Conservation (phyloP, 2,888 invertebrate species). For the Pseudolycoriella hygida region DNA sequence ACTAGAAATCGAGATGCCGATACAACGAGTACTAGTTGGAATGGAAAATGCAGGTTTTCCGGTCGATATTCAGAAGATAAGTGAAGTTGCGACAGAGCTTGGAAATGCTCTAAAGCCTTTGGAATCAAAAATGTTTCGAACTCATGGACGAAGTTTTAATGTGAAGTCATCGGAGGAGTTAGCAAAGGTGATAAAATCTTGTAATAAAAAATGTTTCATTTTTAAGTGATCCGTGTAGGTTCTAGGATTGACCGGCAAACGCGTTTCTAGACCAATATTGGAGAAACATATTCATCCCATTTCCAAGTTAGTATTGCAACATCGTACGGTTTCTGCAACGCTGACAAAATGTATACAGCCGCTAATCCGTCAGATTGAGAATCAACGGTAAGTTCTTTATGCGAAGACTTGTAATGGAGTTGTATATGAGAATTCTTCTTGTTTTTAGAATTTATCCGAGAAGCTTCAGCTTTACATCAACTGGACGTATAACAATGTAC, state of each 20-base stretch:
- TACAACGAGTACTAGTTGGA: constrained; percentile 44
- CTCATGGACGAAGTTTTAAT: constrained; percentile 65
- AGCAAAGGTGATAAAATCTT: too few species aligned
- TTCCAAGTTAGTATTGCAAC: constrained; percentile 58
- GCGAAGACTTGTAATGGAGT: too few species aligned
- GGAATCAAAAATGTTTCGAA: constrained; percentile 47
- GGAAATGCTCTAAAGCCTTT: constrained; percentile 43
- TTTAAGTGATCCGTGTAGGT: too few species aligned
- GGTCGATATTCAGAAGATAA: constrained; percentile 39
- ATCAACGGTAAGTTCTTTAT: constrained; percentile 22
- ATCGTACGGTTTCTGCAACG: constrained; percentile 65
- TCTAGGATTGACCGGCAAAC: constrained; percentile 17
- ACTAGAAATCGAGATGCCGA: constrained; percentile 62
- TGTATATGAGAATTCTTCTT: not conserved
- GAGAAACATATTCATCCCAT: constrained; percentile 57
- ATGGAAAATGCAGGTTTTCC: constrained; percentile 72
- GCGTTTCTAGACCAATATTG: constrained; percentile 61
- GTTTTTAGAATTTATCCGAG: constrained; percentile 42
- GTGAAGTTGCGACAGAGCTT: constrained; percentile 41
- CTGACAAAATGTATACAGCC: constrained; percentile 56
- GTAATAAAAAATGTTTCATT: too few species aligned
- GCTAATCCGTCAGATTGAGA: constrained; percentile 30
- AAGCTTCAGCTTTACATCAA: constrained; percentile 50
- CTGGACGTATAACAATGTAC: constrained; percentile 76
- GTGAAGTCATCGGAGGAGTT: constrained; percentile 62